These are phyloP conservation scores for Muscina levida DNA, from an alignment of 2,888 invertebrate genomes.

Conservation along the genomic window DNA sequence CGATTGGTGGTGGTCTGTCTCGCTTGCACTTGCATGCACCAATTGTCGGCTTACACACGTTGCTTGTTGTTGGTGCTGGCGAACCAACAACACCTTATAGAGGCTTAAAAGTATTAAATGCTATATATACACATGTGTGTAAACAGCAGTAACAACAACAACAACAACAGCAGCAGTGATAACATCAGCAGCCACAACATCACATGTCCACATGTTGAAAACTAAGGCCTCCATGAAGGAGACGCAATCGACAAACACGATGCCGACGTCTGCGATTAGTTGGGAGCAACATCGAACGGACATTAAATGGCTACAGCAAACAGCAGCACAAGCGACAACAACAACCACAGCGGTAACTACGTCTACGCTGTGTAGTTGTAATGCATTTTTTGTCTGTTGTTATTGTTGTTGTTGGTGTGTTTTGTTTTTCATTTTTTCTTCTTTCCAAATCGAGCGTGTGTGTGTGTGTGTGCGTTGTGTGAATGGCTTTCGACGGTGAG, in stretches of 20 bases:
- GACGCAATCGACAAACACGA: conserved; percentile 57
- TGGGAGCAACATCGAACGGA: conserved; percentile 49
- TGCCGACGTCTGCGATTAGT: conserved; percentile 42
- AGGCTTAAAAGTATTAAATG: conserved; percentile 64
- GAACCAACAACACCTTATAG: conserved; percentile 35
- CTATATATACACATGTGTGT: conserved; percentile 58
- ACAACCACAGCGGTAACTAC: conserved; percentile 13
- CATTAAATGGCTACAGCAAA: conserved; percentile 69
- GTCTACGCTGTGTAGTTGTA: conserved; percentile 30
- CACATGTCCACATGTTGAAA: background rate
- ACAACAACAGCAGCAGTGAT: conserved; percentile 64
- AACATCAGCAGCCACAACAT: background rate
- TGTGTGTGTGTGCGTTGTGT: conserved; percentile 27
- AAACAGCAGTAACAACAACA: conserved; percentile 59
- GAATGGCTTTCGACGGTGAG: background rate
- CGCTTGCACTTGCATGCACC: conserved; percentile 52
- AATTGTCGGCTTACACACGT: background rate
- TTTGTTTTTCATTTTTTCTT: conserved; percentile 12
- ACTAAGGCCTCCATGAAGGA: conserved; percentile 38
- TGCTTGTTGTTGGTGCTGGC: conserved; percentile 3
- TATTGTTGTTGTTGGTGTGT: conserved; percentile 26
- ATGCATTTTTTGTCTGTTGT: conserved; percentile 53
- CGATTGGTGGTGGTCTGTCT: conserved; percentile 25
- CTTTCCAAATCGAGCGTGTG: conserved; percentile 34
- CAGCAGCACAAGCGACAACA: conserved; percentile 34